phyloP scores from a whole-genome alignment of 2,113 vertebrate species.

The Delphinapterus leucas region DNA sequence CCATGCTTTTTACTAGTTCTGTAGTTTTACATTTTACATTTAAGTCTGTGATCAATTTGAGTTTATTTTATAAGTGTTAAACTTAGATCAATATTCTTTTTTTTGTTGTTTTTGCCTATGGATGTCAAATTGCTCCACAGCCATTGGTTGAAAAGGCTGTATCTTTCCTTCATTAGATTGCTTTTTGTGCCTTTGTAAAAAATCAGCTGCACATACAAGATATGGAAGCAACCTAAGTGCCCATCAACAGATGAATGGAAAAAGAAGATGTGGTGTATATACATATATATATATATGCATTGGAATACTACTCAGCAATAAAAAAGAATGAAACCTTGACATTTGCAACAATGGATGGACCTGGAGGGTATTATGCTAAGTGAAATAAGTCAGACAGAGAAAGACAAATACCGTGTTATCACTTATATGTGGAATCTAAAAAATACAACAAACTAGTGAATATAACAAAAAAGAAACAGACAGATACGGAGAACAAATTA shows the following conservation, averaged over 20 bases:
- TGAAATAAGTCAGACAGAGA: background rate
- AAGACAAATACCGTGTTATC: background rate
- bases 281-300: too few species aligned
- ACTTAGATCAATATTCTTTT: background rate
- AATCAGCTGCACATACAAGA: rapidly evolving
- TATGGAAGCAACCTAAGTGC: background rate
- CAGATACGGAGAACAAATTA: background rate
- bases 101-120: background rate
- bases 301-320: background rate
- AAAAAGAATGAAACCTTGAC: background rate
- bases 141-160: background rate
- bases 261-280: background rate
- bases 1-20: background rate
- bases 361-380: background rate
- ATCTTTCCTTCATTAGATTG: background rate
- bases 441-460: background rate
- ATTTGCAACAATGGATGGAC: background rate
- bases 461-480: background rate
- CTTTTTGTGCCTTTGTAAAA: background rate
- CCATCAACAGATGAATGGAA: background rate
- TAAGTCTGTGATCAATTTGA: background rate
- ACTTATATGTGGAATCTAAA: background rate
- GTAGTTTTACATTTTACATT: background rate
- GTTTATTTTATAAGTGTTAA: background rate
- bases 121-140: background rate